Evolutionary conservation across 2,797 vertebrate genomes (phyloP), one percentile per base, ranked within the genome.

Genomic region (Delichon dasypus): DNA sequence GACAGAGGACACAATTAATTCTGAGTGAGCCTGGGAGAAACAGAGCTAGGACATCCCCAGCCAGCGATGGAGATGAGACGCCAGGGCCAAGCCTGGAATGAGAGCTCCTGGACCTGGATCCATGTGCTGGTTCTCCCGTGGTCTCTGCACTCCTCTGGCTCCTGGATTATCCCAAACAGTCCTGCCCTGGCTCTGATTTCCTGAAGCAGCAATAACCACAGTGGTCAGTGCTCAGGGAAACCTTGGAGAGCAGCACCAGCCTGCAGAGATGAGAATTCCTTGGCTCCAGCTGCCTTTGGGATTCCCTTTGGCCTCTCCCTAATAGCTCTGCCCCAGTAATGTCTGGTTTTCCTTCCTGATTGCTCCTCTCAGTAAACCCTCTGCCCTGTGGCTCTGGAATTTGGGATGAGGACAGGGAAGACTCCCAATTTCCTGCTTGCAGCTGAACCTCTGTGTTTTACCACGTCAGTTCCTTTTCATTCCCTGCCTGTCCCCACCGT

Each of bases 81-180:
- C 12, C 12, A 42, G 21, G 25, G 11, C 21, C 67, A 58, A 53
- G 38, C 32, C 38, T 62, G 61, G 38, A 42, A 34, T 0, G 1
- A 36, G 57, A 73, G 17, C 36, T 47, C 25, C 25, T 21, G 64
- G 18, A 10, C 11, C n/a, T 61, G 72, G 26, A 8, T 42, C 65
- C n/a, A 25, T 1, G 2, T 4, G 19, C 10, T 58, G 23, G 26
- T 53, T 40, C 19, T 55, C 32, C n/a, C 2, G 1, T 2, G 1
- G 4, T 6, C 17, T n/a, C 62, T 45, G 42, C 22, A 14, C 21
- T 50, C 15, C 40, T 58, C 51, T 38, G 47, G 48, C 55, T 60
- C 1, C 0, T 7, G 70, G 25, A 25, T 42, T 21, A 8, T 23
- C 34, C 47, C 47, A 12, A 16, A 26, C 34, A 10, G 5, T 51